Evolutionary conservation across 2,113 vertebrate species (phyloP).

Genomic region (Catharus fuscescens): DNA sequence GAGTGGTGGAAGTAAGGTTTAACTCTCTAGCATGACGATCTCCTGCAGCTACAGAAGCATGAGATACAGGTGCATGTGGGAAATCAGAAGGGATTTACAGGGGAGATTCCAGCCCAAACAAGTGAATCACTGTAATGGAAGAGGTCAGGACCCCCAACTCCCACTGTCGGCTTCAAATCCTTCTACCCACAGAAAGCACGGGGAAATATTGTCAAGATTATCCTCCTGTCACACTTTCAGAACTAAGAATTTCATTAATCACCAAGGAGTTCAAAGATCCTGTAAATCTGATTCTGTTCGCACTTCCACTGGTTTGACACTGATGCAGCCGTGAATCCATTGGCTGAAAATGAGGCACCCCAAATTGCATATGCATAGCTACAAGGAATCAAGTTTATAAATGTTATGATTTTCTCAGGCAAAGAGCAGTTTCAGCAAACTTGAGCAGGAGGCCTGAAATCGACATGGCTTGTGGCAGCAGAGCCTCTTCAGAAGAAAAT

Average conservation of each 20-base stretch:
- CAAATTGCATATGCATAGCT: slow-evolving; percentile 20
- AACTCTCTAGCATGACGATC: not conserved
- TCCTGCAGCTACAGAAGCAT: not conserved
- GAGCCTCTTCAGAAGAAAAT: not conserved
- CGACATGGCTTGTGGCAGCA: not conserved
- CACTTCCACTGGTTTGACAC: not conserved
- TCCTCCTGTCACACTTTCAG: slow-evolving; percentile 47
- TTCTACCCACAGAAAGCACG: slow-evolving; percentile 5
- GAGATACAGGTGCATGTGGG: not conserved
- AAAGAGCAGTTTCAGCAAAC: not conserved
- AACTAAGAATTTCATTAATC: slow-evolving; percentile 66
- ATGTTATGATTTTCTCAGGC: not conserved
- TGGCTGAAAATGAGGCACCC: slow-evolving; percentile 10
- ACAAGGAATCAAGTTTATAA: slow-evolving; percentile 1
- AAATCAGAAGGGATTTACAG: slow-evolving; percentile 26
- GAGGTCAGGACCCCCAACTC: slow-evolving; percentile 11
- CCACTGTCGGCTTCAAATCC: not conserved
- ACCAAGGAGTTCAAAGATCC: slow-evolving; percentile 51
- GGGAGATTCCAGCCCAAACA: not conserved
- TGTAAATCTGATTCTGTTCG: slow-evolving; percentile 48
- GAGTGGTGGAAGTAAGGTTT: not conserved
- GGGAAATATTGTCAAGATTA: slow-evolving; percentile 44
- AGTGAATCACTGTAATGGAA: not conserved
- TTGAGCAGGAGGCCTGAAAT: slow-evolving; percentile 38
- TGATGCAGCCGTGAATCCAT: slow-evolving; percentile 16